A percentile compares a stretch with the other conserved stretches of the same genome.
Conservation (phyloP, 2,888 invertebrate species). For the Ariolimax columbianus region DNA sequence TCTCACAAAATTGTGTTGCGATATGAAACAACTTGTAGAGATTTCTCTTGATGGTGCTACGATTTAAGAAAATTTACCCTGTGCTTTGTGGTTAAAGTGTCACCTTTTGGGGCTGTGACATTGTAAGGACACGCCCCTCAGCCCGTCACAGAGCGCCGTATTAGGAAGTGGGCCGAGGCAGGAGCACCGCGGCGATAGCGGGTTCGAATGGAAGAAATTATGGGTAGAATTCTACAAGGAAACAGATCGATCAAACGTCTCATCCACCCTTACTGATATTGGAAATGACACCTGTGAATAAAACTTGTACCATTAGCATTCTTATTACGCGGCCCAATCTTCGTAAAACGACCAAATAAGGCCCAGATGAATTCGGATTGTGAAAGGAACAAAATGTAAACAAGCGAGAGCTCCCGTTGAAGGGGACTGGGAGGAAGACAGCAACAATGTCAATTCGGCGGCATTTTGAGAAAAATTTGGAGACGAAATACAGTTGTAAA, state of each 20-base stretch:
- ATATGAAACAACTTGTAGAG: slow-evolving; percentile 40
- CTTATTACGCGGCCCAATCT: slow-evolving; percentile 26
- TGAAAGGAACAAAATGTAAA: slow-evolving; percentile 53
- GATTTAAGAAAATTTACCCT: slow-evolving; percentile 32
- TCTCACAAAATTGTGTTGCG: slow-evolving; percentile 2
- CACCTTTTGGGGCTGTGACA: slow-evolving; percentile 47
- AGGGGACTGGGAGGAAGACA: slow-evolving; percentile 34
- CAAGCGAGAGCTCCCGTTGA: slow-evolving; percentile 47
- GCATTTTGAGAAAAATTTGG: background rate
- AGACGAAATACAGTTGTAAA: slow-evolving; percentile 23
- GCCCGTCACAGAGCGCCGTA: slow-evolving; percentile 41
- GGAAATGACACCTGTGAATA: slow-evolving; percentile 47
- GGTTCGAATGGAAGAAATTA: slow-evolving; percentile 32
- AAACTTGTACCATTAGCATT: slow-evolving; percentile 36
- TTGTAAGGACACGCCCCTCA: slow-evolving; percentile 43
- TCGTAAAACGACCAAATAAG: slow-evolving; percentile 30
- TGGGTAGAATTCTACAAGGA: slow-evolving; percentile 16
- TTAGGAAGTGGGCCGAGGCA: slow-evolving; percentile 49
- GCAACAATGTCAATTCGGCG: background rate
- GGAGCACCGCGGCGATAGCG: slow-evolving; percentile 37
- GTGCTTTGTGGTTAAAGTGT: slow-evolving; percentile 44
- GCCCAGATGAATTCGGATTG: slow-evolving; percentile 54
- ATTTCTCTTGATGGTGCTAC: slow-evolving; percentile 26
- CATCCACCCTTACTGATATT: slow-evolving; percentile 37
- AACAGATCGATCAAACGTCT: slow-evolving; percentile 40